phyloP scores from a whole-genome alignment of 2,113 vertebrate species.

The Shinisaurus crocodilurus region DNA sequence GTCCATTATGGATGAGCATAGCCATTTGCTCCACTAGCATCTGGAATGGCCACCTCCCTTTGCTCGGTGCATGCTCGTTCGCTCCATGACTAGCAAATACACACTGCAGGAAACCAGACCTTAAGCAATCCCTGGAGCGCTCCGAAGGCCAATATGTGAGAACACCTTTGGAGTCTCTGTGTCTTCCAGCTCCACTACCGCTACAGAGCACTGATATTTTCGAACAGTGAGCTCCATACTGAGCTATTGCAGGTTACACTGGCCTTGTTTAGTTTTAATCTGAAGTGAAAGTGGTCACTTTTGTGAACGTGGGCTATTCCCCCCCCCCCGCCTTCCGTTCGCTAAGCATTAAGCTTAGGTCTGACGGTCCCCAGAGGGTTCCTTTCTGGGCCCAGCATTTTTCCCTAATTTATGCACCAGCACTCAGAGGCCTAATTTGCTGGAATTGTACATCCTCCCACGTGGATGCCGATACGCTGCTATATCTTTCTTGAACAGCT shows the following conservation, averaged over 20 bases:
- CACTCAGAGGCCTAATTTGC: constrained; percentile 31
- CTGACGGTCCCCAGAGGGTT: constrained; percentile 41
- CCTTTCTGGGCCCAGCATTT: constrained; percentile 10
- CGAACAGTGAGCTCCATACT: neutral
- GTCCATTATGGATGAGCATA: neutral
- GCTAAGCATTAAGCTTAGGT: constrained; percentile 11
- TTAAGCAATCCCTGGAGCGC: neutral
- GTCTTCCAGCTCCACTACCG: constrained; percentile 4
- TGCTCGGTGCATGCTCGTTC: neutral
- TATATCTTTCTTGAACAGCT: constrained; percentile 53
- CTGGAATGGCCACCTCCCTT: neutral
- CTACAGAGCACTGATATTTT: neutral
- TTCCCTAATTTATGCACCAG: constrained; percentile 35
- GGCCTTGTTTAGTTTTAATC: neutral
- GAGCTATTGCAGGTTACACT: fast-evolving
- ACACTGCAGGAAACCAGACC: neutral
- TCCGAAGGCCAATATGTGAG: neutral
- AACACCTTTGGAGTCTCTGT: neutral
- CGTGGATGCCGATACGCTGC: constrained; percentile 14
- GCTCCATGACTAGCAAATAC: neutral
- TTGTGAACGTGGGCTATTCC: constrained; percentile 30
- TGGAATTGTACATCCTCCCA: constrained; percentile 23
- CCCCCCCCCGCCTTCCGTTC: constrained; percentile 39
- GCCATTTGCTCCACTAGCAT: neutral
- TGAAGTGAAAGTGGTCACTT: neutral